Evolutionary conservation across 2,797 vertebrate species (phyloP).

Genomic region (Galaxias olidus): DNA sequence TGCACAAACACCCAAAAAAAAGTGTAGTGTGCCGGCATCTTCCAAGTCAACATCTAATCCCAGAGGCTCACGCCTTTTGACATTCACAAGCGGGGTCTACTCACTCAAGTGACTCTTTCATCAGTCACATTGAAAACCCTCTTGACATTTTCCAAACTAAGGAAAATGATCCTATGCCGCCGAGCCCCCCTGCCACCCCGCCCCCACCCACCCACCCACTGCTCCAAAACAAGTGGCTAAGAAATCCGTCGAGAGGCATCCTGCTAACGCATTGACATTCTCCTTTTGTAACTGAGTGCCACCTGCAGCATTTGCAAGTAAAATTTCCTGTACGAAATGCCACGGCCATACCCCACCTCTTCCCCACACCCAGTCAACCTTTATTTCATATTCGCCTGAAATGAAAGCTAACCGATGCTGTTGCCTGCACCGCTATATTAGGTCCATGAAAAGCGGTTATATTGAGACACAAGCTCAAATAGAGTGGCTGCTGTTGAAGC

Average conservation of each 20-base stretch:
- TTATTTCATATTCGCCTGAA: slow-evolving; percentile 8
- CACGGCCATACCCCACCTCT: slow-evolving; percentile 42
- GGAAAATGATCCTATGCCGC: slow-evolving; percentile 32
- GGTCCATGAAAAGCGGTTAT: background rate
- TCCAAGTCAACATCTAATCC: slow-evolving; percentile 29
- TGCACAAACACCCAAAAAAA: no score
- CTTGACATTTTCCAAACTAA: slow-evolving; percentile 75
- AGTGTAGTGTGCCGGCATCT: background rate
- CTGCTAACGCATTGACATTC: slow-evolving; percentile 69
- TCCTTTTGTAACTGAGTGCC: slow-evolving; percentile 46
- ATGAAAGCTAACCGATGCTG: background rate
- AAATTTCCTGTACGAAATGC: slow-evolving; percentile 65
- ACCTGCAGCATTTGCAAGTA: slow-evolving; percentile 56
- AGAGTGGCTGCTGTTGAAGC: no score
- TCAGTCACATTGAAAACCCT: slow-evolving; percentile 57
- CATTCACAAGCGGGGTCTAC: slow-evolving; percentile 46
- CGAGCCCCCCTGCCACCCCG: slow-evolving; percentile 16
- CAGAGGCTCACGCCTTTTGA: slow-evolving; percentile 26
- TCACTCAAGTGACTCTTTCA: slow-evolving; percentile 56
- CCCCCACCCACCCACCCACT: slow-evolving; percentile 21
- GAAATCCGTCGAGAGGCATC: slow-evolving; percentile 47
- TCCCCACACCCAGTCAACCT: slow-evolving; percentile 15
- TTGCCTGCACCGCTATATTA: background rate
- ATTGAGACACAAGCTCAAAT: background rate
- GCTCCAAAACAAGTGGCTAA: slow-evolving; percentile 47